Percentiles rank a stretch among this genome's conserved stretches.
Evolutionary conservation across 2,797 vertebrate genomes (phyloP).

Genomic region (Sebastiscus tertius): DNA sequence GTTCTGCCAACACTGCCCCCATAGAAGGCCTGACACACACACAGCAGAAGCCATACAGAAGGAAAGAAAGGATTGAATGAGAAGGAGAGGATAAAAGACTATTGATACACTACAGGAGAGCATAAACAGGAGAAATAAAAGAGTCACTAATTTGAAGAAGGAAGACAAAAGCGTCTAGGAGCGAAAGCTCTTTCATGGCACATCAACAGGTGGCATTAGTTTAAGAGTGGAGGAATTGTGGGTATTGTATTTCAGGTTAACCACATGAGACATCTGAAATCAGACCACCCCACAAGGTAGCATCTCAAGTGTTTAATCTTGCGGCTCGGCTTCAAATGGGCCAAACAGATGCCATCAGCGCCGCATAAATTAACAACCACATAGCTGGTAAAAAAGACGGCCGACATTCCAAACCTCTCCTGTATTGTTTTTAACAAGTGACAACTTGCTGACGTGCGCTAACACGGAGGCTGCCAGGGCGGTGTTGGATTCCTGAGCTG

Average conservation of each 20-base stretch:
- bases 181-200: conserved; percentile 59
- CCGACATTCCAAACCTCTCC: conserved; percentile 68
- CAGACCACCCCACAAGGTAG: conserved; percentile 74
- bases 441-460: conserved; percentile 69
- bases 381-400: conserved; percentile 42
- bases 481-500: conserved; percentile 68
- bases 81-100: conserved; percentile 50
- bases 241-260: conserved; percentile 72
- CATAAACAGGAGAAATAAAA: conserved; percentile 48
- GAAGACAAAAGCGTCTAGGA: conserved; percentile 43
- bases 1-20: conserved; percentile 75
- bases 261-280: conserved; percentile 70
- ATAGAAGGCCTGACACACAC: conserved; percentile 70
- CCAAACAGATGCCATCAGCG: conserved; percentile 68
- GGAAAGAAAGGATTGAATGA: conserved; percentile 49
- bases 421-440: conserved; percentile 78
- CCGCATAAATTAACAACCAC: conserved; percentile 67
- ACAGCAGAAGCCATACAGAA: conserved; percentile 52
- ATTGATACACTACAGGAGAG: not conserved
- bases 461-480: conserved; percentile 60
- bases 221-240: conserved; percentile 62
- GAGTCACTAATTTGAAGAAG: conserved; percentile 30
- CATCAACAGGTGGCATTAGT: conserved; percentile 78
- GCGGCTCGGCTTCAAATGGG: conserved; percentile 59
- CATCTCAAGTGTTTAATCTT: conserved; percentile 73